Percentiles rank a stretch among this genome's conserved stretches.
Evolutionary conservation across 2,888 invertebrate species (phyloP).

Genomic region (Lochmaea capreae): DNA sequence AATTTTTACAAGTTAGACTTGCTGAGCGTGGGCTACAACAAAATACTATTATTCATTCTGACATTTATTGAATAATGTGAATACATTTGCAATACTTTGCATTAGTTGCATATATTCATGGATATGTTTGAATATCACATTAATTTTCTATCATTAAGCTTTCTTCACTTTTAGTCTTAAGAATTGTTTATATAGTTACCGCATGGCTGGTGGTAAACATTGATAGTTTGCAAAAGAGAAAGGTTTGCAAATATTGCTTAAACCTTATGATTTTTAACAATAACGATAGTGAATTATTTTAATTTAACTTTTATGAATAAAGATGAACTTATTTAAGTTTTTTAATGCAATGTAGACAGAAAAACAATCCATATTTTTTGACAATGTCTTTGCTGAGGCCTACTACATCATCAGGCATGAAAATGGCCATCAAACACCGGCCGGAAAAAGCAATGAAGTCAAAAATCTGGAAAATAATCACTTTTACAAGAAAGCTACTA

Average conservation of each 20-base stretch:
- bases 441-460: too few relatives aligned
- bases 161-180: background rate
- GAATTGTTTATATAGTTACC: background rate
- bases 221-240: background rate
- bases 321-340: too few relatives aligned
- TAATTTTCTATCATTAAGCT: background rate
- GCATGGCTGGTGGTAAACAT: background rate
- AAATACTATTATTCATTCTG: background rate
- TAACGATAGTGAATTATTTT: too few relatives aligned
- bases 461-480: too few relatives aligned
- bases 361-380: too few relatives aligned
- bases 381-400: too few relatives aligned
- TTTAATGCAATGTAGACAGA: too few relatives aligned
- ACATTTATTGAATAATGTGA: conserved; percentile 11
- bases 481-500: too few relatives aligned
- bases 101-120: background rate
- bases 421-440: too few relatives aligned
- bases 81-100: conserved; percentile 16
- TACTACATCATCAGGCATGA: too few relatives aligned
- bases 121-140: background rate
- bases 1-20: background rate
- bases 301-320: too few relatives aligned
- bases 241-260: background rate
- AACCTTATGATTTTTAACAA: too few relatives aligned
- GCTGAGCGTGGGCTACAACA: background rate